These are phyloP conservation scores for Mythimna ferrago DNA, from an alignment of 2,888 invertebrate species.

Conservation along the genomic window DNA sequence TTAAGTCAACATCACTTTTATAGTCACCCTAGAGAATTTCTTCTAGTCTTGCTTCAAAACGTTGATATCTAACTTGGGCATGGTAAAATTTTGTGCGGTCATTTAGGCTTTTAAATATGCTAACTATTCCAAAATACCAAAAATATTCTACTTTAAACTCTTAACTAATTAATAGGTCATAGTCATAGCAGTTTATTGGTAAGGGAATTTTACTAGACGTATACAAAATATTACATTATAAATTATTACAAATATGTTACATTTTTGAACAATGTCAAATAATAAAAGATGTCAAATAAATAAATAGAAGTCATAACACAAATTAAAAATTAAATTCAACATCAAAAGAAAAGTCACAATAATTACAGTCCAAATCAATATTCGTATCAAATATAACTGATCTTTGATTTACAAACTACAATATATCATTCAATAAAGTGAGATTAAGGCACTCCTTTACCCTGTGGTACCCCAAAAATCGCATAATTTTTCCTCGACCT, in stretches of 20 bases:
- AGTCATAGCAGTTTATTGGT: too few relatives aligned
- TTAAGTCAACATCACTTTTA: neutral
- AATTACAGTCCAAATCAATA: too few relatives aligned
- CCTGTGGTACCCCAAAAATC: slow-evolving; percentile 2
- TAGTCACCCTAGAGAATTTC: too few relatives aligned
- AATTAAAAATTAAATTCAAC: too few relatives aligned
- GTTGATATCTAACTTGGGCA: neutral
- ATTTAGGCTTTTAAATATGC: neutral
- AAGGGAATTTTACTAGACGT: too few relatives aligned
- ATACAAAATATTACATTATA: too few relatives aligned
- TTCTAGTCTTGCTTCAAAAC: neutral
- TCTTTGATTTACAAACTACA: slow-evolving; percentile 3
- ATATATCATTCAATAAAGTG: slow-evolving; percentile 18
- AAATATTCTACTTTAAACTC: neutral
- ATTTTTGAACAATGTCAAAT: too few relatives aligned
- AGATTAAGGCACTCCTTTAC: neutral
- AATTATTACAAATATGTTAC: too few relatives aligned
- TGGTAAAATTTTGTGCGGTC: neutral
- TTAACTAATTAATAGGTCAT: too few relatives aligned
- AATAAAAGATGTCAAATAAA: too few relatives aligned
- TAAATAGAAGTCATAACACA: too few relatives aligned
- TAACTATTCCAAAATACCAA: neutral
- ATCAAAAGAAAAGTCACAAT: too few relatives aligned
- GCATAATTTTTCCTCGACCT: slow-evolving; percentile 33
- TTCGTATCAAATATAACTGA: neutral